These are phyloP conservation scores for Gila orcuttii DNA, from an alignment of 2,113 vertebrate genomes.

Conservation along the genomic window DNA sequence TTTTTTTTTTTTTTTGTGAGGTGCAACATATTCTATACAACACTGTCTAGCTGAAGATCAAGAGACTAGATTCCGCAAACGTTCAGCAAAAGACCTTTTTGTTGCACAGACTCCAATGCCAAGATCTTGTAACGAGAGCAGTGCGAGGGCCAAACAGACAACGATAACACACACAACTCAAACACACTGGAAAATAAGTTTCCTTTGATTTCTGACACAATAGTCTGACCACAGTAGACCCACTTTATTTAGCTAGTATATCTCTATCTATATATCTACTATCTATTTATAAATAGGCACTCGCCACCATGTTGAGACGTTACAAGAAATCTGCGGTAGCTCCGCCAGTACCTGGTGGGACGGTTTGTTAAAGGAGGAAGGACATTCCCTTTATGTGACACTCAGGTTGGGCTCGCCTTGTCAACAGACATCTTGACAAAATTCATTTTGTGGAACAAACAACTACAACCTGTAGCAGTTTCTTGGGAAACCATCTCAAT, in stretches of 20 bases:
- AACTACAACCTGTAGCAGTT: constrained; percentile 4
- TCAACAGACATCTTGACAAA: not conserved
- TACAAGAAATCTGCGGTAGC: constrained; percentile 59
- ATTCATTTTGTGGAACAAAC: not conserved
- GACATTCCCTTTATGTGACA: constrained; percentile 50
- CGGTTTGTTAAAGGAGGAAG: constrained; percentile 63
- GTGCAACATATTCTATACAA: constrained; percentile 55
- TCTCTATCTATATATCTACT: constrained; percentile 70
- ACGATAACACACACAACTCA: constrained; percentile 29
- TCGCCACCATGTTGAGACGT: constrained; percentile 70
- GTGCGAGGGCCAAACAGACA: constrained; percentile 26
- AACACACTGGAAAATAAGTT: not conserved
- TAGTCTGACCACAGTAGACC: constrained; percentile 74
- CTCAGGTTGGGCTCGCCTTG: not conserved
- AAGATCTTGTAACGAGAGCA: constrained; percentile 29
- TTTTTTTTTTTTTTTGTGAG: constrained; percentile 56
- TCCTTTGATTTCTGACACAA: constrained; percentile 54
- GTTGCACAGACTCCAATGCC: constrained; percentile 38
- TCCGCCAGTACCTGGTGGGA: constrained; percentile 42
- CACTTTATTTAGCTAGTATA: constrained; percentile 72
- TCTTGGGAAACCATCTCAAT: not conserved
- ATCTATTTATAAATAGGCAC: constrained; percentile 72
- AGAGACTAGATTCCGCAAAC: not conserved
- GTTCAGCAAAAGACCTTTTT: not conserved
- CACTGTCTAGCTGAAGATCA: not conserved